Percentiles rank a stretch among this genome's conserved stretches.
Conservation (phyloP, 1,140 invertebrate genomes). For the Panonychus citri region DNA sequence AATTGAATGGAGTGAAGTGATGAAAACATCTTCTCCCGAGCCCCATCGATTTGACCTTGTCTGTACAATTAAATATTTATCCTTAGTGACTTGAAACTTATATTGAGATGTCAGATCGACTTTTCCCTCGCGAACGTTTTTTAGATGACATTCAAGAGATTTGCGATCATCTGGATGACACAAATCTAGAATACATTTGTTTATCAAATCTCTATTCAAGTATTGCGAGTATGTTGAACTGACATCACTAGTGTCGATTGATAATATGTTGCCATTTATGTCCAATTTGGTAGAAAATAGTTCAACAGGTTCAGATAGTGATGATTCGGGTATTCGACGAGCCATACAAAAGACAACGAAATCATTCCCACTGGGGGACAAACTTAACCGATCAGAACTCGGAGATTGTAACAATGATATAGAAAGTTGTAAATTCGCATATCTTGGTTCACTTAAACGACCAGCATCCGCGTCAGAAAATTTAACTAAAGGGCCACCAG, state of each 20-base stretch:
- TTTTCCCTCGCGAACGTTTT: no score
- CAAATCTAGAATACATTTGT: slow-evolving; percentile 39
- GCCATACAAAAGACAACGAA: slow-evolving; percentile 52
- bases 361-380: slow-evolving; percentile 16
- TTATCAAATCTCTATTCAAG: slow-evolving; percentile 42
- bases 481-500: neutral
- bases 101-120: no score
- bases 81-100: no score
- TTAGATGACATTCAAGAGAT: no score
- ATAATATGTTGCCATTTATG: slow-evolving; percentile 52
- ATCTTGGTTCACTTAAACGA: no score
- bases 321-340: slow-evolving; percentile 52
- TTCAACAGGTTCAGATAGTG: slow-evolving; percentile 31
- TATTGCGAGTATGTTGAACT: slow-evolving; percentile 35
- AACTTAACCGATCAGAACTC: neutral
- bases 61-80: no score
- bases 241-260: slow-evolving; percentile 42
- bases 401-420: neutral
- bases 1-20: no score
- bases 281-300: slow-evolving; percentile 81
- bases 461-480: no score
- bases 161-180: no score
- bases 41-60: slow-evolving; percentile 23
- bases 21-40: slow-evolving; percentile 30
- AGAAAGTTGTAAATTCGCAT: no score